Evolutionary conservation across 2,888 invertebrate species (phyloP), one percentile per base, ranked within the genome.

Genomic region (Nebria brevicollis): DNA sequence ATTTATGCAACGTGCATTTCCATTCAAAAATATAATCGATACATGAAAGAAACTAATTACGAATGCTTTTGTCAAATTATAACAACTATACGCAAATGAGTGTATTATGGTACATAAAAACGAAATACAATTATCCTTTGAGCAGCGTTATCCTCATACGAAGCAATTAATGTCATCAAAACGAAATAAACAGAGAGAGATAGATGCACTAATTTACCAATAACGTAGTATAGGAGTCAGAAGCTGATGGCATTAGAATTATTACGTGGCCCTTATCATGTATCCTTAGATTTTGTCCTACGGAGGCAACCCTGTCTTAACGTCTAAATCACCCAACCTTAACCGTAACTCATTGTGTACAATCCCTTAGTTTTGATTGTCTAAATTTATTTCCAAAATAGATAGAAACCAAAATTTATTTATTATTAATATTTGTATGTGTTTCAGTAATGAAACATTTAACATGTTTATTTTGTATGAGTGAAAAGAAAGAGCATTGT

Each of bases 241-340:
- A 34, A 34, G 72, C 26, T 54, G 15, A 20, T 20, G 73, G 41
- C 72, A 73, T 73, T 66, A 78, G 78, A 78, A 73, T 78, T 78
- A 78, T 78, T 78, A 78, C 78, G 34, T 64, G 41, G 78, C 73
- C 73, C 78, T 78, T 78, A 78, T 74, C 74, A 78, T 78, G 73
- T 66, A 72, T 78, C 54, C 54, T 43, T 13, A 6, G 13, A 13
- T 54, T 8, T 11, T 8, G 7, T 54, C 54, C 54, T 54, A 54
- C 54, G 54, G 66, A 74, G 73, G 66, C 68, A 54, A 41, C 42
- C 73, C 42, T 54, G 54, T 13, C 73, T 13, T 15, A n/a, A 34
- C 25, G 11, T 11, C 73, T 73, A 73, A 73, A 73, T 73, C 73
- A 73, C 42, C 41, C 42, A 73, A 73, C 73, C 42, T 34, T 70